Evolutionary conservation across 1,140 invertebrate species (phyloP), one percentile per base, ranked within the genome.

Genomic region (Melitaea cinxia): DNA sequence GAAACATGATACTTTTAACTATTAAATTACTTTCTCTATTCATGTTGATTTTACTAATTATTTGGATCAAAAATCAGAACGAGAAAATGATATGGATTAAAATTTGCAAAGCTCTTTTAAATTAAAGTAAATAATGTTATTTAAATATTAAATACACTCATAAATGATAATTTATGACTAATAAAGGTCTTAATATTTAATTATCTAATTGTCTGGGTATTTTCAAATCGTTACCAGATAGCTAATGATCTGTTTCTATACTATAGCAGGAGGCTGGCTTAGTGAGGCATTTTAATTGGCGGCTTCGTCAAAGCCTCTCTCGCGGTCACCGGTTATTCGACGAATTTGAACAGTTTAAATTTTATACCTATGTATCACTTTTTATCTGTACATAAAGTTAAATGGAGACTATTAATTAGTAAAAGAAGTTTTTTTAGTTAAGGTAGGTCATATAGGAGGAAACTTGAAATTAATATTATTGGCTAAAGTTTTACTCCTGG

Each of bases 231-330:
- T 50, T 60, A 35, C 28, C 45, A 12, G 42, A 23, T 37, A 70
- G 59, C 66, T 69, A 74, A 68, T 60, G 66, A 68, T 61, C 61
- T 54, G 39, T 35, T 57, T 52, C 37, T 53, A 55, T 55, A 21
- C 47, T 30, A 45, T 49, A 28, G 49, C 37, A 37, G 5, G 68
- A 56, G 70, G 68, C 67, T 65, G 60, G 56, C 39, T 60, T 37
- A 47, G 65, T 33, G 45, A 66, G 74, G 77, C 52, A 79, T 79
- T 79, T 79, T 79, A 79, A 79, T 79, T 79, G 77, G 77, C 77
- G 77, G 77, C 64, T 49, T 30, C 33, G 69, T 77, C 74, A 79
- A 79, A 79, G 77, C 64, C 54, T 19, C 60, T 26, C 57, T 42
- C 66, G 37, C 61, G 55, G 56, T 35, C 61, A 56, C 17, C 35